Conservation (phyloP, 2,888 invertebrate genomes). For the Macaria notata region DNA sequence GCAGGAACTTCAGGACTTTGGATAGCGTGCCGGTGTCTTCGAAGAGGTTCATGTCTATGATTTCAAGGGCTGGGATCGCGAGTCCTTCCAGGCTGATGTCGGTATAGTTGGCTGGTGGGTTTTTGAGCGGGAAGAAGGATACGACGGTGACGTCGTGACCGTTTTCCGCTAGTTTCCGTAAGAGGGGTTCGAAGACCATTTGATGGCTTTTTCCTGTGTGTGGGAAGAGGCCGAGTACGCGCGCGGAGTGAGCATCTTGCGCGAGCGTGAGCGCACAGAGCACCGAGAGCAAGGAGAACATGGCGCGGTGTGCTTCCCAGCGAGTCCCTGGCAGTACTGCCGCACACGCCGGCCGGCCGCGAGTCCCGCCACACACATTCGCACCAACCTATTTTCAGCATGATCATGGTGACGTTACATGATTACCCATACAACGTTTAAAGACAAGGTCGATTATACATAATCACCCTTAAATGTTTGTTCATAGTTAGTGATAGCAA, state of each 20-base stretch:
- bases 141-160: slow-evolving; percentile 84
- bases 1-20: slow-evolving; percentile 41
- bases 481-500: too few relatives aligned
- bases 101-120: slow-evolving; percentile 70
- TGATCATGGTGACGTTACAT: slow-evolving; percentile 21
- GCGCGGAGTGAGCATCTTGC: slow-evolving; percentile 56
- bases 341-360: slow-evolving; percentile 1
- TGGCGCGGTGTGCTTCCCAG: slow-evolving; percentile 43
- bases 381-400: slow-evolving; percentile 39
- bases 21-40: slow-evolving; percentile 42
- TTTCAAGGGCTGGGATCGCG: slow-evolving; percentile 57
- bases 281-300: slow-evolving; percentile 48
- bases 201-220: slow-evolving; percentile 85
- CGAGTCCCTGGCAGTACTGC: slow-evolving; percentile 40
- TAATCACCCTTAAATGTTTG: too few relatives aligned
- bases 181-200: slow-evolving; percentile 80
- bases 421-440: slow-evolving; percentile 8
- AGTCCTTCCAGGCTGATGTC: slow-evolving; percentile 68
- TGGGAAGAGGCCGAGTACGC: slow-evolving; percentile 82
- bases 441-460: slow-evolving; percentile 7
- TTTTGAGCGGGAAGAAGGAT: slow-evolving; percentile 80
- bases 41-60: slow-evolving; percentile 52
- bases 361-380: slow-evolving; percentile 7
- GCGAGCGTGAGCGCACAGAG: slow-evolving; percentile 44
- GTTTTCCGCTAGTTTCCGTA: slow-evolving; percentile 76